Evolutionary conservation across 2,113 vertebrate species (phyloP).

Genomic region (Sinocyclocheilus anshuiensis): DNA sequence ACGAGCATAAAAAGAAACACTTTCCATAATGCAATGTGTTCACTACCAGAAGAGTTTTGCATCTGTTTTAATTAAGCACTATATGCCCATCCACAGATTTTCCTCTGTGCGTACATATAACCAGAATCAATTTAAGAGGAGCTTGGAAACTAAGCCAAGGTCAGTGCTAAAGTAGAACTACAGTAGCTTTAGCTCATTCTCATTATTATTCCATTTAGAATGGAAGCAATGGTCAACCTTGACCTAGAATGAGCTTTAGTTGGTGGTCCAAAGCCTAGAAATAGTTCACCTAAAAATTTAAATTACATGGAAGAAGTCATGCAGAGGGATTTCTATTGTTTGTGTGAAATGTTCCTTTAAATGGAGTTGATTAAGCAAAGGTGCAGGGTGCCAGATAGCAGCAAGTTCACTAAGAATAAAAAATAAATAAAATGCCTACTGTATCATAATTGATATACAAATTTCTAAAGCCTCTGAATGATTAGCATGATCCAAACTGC

Average conservation of each 20-base stretch:
- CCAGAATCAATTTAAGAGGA: neutral
- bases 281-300: neutral
- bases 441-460: neutral
- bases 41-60: neutral
- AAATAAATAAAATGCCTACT: no score
- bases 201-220: neutral
- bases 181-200: neutral
- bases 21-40: neutral
- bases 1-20: conserved; percentile 10
- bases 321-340: neutral
- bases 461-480: neutral
- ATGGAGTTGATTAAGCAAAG: neutral
- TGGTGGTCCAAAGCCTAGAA: neutral
- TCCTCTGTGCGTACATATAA: neutral
- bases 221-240: neutral
- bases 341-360: neutral
- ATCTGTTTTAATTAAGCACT: neutral
- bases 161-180: neutral
- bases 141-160: neutral
- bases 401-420: neutral
- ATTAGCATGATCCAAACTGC: neutral
- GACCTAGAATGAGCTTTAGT: neutral
- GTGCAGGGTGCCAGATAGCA: neutral
- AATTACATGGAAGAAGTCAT: neutral
- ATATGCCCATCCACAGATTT: conserved; percentile 1